Evolutionary conservation across 2,113 vertebrate genomes (phyloP), one percentile per base, ranked within the genome.

Genomic region (Rhinoptilus africanus): DNA sequence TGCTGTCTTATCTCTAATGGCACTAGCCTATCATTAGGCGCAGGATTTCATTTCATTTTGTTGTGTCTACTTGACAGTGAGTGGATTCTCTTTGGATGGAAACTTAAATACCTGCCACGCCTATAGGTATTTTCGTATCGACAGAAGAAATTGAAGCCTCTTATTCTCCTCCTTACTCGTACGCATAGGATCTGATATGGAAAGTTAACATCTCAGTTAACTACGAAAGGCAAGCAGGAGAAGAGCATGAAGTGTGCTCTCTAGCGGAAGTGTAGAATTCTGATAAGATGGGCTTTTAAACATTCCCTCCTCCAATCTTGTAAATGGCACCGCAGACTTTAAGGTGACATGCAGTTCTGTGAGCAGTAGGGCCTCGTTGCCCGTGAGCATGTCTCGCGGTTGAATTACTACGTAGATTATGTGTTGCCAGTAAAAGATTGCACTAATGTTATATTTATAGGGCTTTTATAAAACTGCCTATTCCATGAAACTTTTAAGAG

Each of bases 361-460:
- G 68, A 53, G 59, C 41, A 18, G 47, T 27, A 37, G 12, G 39
- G 24, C 50, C 14, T 74, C 3, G 1, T 87, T 91, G 30, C 37
- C 13, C 62, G 0, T 32, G 50, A 69, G 10, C 27, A 2, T 5
- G 2, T 63, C 54, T 81, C 59, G 39, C 2, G 2, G 11, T 28
- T 71, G 50, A 79, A 48, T 73, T 84, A 39, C 45, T 3, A 0
- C 7, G 37, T 51, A 1, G 2, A 50, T 78, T 67, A 39, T 35
- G 39, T 64, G 85, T 73, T 1, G 5, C 28, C 30, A 37, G 16
- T 66, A 35, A 80, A 48, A 62, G 17, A n/a, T 57, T 30, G 34
- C 7, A 16, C 27, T 67, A 43, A 30, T 67, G 13, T 85, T 68
- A 32, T 79, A 54, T 56, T 73, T 73, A 39, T 12, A 53, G 39